Evolutionary conservation across 2,797 vertebrate species (phyloP).

Genomic region (Sebastes matsubarae): DNA sequence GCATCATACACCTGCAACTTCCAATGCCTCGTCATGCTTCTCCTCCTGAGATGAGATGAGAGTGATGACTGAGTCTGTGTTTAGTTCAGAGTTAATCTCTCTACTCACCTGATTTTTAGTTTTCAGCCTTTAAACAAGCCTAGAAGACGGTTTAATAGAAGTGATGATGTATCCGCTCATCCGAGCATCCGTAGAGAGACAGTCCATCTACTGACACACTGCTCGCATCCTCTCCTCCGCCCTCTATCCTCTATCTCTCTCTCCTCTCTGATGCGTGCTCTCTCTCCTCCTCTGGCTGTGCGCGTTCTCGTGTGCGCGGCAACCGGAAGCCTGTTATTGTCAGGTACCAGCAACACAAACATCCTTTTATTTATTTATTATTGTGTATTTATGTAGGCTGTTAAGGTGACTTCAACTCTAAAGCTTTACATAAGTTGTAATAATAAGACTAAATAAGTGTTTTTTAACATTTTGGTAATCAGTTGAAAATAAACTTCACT

Average conservation of each 20-base stretch:
- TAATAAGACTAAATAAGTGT: too few relatives aligned
- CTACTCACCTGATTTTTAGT: constrained; percentile 19
- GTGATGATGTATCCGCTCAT: neutral
- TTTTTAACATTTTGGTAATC: too few relatives aligned
- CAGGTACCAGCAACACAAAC: neutral
- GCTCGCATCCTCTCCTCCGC: constrained; percentile 28
- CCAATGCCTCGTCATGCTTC: constrained; percentile 6
- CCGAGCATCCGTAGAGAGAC: constrained; percentile 13
- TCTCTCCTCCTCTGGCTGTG: neutral
- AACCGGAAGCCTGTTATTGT: neutral
- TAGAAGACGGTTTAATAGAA: neutral
- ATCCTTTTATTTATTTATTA: too few relatives aligned
- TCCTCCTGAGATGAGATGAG: neutral
- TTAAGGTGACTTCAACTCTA: too few relatives aligned
- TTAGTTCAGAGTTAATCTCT: neutral
- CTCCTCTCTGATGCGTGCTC: neutral
- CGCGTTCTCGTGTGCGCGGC: constrained; percentile 19
- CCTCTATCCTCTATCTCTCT: neutral
- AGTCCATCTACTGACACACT: neutral
- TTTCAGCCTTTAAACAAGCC: neutral
- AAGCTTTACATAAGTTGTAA: too few relatives aligned
- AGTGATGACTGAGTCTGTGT: neutral
- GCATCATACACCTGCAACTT: constrained; percentile 31
- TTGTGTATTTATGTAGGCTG: too few relatives aligned
- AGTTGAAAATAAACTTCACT: too few relatives aligned